Evolutionary conservation across 2,113 vertebrate species (phyloP), one percentile per base, ranked within the genome.

Genomic region (Alethe diademata): DNA sequence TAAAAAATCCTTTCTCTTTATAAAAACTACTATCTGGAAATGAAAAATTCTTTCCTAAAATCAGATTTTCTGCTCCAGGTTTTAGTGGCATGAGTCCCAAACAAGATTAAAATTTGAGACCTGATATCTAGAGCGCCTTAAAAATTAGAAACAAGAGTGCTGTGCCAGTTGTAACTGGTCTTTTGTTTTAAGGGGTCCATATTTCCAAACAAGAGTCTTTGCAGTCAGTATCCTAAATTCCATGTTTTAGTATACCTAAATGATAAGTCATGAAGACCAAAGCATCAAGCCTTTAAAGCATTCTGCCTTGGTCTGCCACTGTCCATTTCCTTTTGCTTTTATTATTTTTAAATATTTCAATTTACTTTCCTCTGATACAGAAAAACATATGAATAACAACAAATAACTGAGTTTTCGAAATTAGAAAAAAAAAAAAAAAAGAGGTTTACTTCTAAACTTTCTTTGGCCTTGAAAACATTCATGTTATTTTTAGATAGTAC

Each of bases 401-500:
- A 81, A 90, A 61, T n/a, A 67, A 53, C 7, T 3, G 8, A 45
- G 14, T 79, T 82, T 48, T 82, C 7, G 3, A 78, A 87, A 64
- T 56, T 45, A 14, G 8, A 54, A 69, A 61, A 71, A 31, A 35
- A 71, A 31, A 35, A 35, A 58, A 73, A 61, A 22, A n/a, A n/a
- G 14, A 57, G 20, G 9, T 53, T 82, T 90, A 43, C 29, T 73
- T 90, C 58, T 83, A 50, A 65, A 38, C 14, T 73, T 72, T 65
- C 50, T 86, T 76, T 80, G 54, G 50, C 82, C 87, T 62, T 86
- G 75, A 86, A 93, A 93, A 65, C 11, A 1, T 47, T 86, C 33
- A 24, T 86, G 47, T 79, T 93, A 75, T 85, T 96, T 96, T 96
- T 74, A 92, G 76, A 81, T 28, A 67, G 51, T 54, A 83, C 16